Evolutionary conservation across 2,888 invertebrate genomes (phyloP), one percentile per base, ranked within the genome.

Genomic region (Cryptocephalus primarius): DNA sequence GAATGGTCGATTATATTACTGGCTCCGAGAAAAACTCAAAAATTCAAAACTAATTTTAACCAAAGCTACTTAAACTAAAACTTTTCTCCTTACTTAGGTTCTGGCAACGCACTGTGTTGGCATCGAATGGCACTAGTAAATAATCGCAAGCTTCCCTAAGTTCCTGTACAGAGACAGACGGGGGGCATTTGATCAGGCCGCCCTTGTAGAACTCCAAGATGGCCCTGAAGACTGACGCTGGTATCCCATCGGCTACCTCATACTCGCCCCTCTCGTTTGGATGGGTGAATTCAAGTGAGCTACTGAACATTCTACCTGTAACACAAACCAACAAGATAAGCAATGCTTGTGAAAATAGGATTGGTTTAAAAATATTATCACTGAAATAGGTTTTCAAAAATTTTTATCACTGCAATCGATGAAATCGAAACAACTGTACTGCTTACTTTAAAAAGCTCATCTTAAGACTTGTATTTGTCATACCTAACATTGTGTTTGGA

Each of bases 121-220:
- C 92, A 73, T 95, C 94, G 67, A 99, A 99, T 10, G 99, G 99
- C 64, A 99, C 88, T 39, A 99, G 77, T 46, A 99, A 76, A 70
- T 99, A 99, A 70, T 99, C 99, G 67, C 99, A 99, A 13, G 99
- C 97, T 72, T 99, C 99, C 50, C 96, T 76, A 54, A 99, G 71
- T 71, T 99, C 99, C 61, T 93, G 92, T 38, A 99, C 94, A 0
- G 93, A 86, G 1, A 99, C 92, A 0, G 91, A 88, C 0, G 94
- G 92, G 0, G 99, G 99, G 65, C 97, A 99, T 34, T 89, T 80
- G 55, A 97, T 92, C 33, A 86, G 75, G 3, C 94, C 94, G 12
- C 85, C 86, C 51, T 89, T 84, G 72, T 96, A 97, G 71, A 85
- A 97, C 59, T 96, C 96, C 64, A 99, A 73, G 60, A 99, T 92